Evolutionary conservation across 2,113 vertebrate species (phyloP), one percentile per base, ranked within the genome.

Genomic region (Oncorhynchus mykiss): DNA sequence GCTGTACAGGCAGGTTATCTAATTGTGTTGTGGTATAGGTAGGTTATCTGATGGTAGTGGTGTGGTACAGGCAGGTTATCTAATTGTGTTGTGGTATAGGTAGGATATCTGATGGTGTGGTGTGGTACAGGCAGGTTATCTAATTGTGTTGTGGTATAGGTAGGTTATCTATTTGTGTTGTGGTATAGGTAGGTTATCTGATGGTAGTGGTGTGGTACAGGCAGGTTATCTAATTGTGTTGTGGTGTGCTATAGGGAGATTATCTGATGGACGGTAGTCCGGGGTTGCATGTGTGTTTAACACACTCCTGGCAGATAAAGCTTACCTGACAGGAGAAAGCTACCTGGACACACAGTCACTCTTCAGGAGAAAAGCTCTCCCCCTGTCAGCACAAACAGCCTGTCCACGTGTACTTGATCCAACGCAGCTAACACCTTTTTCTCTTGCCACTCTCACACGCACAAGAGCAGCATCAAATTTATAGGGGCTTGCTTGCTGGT

Each of bases 391-490:
- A 24, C 74, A 78, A 84, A 84, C 80, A 67, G 71, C 29, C 51
- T 16, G 67, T 25, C 25, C 25, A 34, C 68, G 80, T 78, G 74
- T 81, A 83, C 84, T 84, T 86, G 87, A 88, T 86, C 84, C 64
- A 80, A 73, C 76, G 81, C 57, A 80, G 75, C 74, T 79, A 59
- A 76, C 72, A 57, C 73, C 79, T 59, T 80, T 77, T 69, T 70
- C 57, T 57, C 60, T 73, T 29, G 67, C 65, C 34, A 70, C 16
- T 20, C 39, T 48, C 73, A 59, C 74, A 60, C 54, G 69, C 78
- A 73, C 76, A 83, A 76, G 81, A 71, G 80, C 70, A 84, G 76
- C 86, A 84, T 91, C 76, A 86, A 79, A 85, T 86, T 89, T 86
- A 82, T 78, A 89, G 12, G 20, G 75, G 70, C 57, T 60, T 62